Percentiles rank a stretch among this genome's conserved stretches.
Conservation (phyloP, 2,888 invertebrate genomes). For the Yponomeuta malinellus region DNA sequence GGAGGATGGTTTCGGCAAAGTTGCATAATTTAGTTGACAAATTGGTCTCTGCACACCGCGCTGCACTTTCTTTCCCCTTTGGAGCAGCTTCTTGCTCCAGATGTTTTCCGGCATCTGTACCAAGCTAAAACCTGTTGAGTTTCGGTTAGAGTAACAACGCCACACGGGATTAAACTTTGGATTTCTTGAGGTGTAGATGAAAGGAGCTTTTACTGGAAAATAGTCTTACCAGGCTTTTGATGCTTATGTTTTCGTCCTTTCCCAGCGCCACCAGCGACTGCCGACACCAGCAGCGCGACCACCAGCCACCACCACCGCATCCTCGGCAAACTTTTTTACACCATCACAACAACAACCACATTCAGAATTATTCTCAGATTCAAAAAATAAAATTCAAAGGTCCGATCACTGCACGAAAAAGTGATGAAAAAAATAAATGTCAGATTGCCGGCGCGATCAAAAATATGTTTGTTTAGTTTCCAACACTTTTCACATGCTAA, state of each 20-base stretch:
- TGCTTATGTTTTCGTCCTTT: constrained; percentile 59
- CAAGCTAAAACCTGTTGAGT: too few relatives aligned
- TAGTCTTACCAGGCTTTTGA: constrained; percentile 57
- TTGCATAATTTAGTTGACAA: too few relatives aligned
- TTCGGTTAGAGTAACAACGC: too few relatives aligned
- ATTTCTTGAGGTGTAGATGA: too few relatives aligned
- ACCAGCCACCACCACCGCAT: constrained; percentile 48
- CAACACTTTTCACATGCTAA: too few relatives aligned
- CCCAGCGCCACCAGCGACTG: constrained; percentile 45
- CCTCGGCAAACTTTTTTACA: constrained; percentile 41
- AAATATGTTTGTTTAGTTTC: not conserved
- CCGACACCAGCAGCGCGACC: constrained; percentile 44
- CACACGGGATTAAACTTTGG: too few relatives aligned
- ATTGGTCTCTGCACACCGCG: too few relatives aligned
- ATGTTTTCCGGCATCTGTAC: too few relatives aligned
- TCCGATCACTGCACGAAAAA: not conserved
- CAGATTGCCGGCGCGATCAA: not conserved
- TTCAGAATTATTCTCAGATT: constrained; percentile 26
- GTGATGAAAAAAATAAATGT: not conserved
- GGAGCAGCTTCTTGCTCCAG: too few relatives aligned
- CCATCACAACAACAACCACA: constrained; percentile 24
- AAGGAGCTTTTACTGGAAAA: not conserved
- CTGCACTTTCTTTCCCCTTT: too few relatives aligned
- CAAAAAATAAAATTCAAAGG: not conserved
- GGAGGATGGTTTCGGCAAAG: too few relatives aligned